Evolutionary conservation across 2,888 invertebrate species (phyloP).

Genomic region (Elgonia sp.): DNA sequence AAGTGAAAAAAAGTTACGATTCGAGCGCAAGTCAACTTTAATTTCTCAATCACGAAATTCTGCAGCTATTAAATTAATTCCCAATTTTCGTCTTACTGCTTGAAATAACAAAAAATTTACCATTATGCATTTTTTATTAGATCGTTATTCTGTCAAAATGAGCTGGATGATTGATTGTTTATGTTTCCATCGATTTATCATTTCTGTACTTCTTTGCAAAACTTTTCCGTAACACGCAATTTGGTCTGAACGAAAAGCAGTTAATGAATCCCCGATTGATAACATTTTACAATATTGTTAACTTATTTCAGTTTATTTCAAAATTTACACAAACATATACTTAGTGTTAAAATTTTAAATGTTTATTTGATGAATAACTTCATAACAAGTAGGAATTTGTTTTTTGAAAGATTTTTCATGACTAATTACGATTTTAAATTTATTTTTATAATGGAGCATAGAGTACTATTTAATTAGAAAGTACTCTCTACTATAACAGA

Average conservation of each 20-base stretch:
- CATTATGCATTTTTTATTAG: conserved; percentile 10
- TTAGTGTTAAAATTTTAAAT: too few species aligned
- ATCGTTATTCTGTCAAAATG: not conserved
- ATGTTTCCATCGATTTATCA: conserved; percentile 33
- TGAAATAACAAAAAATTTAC: conserved; percentile 6
- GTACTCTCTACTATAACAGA: too few species aligned
- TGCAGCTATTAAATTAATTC: conserved; percentile 40
- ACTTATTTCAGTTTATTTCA: not conserved
- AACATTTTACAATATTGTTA: not conserved
- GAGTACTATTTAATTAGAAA: too few species aligned
- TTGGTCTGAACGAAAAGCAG: not conserved
- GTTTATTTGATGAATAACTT: too few species aligned
- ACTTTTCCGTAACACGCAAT: conserved; percentile 2
- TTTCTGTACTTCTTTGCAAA: conserved; percentile 13
- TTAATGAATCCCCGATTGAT: conserved; percentile 36
- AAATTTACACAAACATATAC: not conserved
- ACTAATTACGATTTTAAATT: too few species aligned
- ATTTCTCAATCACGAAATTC: conserved; percentile 53
- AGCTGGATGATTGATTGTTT: conserved; percentile 24
- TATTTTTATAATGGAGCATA: too few species aligned
- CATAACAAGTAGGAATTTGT: too few species aligned
- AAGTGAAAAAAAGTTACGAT: conserved; percentile 53
- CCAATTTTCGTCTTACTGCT: not conserved
- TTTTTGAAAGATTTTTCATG: too few species aligned
- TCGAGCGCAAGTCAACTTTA: conserved; percentile 27